Conservation (phyloP, 64 coral and sea anemone species). For the Platygyra sinensis region DNA sequence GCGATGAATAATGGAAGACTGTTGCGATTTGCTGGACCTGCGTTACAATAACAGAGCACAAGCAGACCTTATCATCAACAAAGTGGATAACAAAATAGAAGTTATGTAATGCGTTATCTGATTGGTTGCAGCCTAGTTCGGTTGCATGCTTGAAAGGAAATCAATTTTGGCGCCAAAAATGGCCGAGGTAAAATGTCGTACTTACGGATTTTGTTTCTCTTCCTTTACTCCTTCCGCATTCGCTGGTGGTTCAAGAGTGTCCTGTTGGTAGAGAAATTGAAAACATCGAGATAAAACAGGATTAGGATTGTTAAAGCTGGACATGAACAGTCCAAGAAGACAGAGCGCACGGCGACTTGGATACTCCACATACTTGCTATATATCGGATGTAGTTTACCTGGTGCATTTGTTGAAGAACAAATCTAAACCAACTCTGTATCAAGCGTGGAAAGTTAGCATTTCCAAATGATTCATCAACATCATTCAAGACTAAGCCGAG, state of each 20-base stretch:
- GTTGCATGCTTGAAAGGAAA: too few species aligned
- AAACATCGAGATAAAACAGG: neutral
- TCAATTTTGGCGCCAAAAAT: too few species aligned
- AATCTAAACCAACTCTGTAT: conserved; percentile 99
- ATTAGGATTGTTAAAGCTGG: neutral
- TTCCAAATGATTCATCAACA: conserved; percentile 84
- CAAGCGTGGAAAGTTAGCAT: conserved; percentile 84
- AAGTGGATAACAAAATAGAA: too few species aligned
- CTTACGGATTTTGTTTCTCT: conserved; percentile 21
- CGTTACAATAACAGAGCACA: neutral
- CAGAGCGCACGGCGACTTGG: neutral
- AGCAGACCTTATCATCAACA: neutral
- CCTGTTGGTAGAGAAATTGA: neutral
- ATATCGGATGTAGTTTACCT: conserved; percentile 40
- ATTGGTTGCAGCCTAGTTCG: too few species aligned
- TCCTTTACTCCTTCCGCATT: neutral
- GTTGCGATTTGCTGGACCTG: conserved; percentile 22
- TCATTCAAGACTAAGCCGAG: conserved; percentile 89
- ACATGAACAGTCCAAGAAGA: neutral
- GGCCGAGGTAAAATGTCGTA: neutral
- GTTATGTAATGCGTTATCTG: too few species aligned
- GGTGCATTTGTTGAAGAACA: conserved; percentile 93
- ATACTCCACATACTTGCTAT: neutral
- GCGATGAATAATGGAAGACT: conserved; percentile 72
- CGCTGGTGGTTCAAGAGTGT: conserved; percentile 50